Conservation (phyloP, 2,113 vertebrate genomes). For the Genyomyrus donnyi region DNA sequence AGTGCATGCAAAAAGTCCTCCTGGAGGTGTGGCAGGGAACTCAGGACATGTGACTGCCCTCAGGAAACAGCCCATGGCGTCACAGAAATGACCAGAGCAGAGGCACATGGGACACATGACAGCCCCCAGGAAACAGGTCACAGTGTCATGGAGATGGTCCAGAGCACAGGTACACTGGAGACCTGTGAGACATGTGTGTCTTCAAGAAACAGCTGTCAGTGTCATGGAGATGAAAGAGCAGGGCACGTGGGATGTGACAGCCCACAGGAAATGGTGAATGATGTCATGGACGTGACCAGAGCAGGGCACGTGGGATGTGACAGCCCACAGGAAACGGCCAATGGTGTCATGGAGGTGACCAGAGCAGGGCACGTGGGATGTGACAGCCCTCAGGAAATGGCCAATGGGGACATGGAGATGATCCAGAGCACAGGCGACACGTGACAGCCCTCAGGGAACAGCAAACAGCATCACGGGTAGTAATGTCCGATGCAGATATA, state of each 20-base stretch:
- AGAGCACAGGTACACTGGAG: background rate
- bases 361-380: background rate
- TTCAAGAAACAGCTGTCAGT: no score
- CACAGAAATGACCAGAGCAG: background rate
- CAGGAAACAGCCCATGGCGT: background rate
- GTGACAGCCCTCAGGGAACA: background rate
- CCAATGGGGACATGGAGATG: no score
- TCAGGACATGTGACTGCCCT: background rate
- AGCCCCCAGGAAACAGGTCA: background rate
- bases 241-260: no score
- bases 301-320: no score
- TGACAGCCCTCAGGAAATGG: background rate
- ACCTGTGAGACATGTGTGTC: no score
- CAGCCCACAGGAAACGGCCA: no score
- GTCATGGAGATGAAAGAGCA: no score
- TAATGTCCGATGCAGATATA: background rate
- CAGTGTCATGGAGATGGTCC: background rate
- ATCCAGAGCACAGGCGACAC: background rate
- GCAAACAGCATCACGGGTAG: background rate
- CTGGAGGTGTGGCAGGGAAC: background rate
- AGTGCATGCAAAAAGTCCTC: conserved; percentile 41
- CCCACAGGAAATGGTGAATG: no score
- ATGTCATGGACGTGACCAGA: no score
- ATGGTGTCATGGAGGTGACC: no score
- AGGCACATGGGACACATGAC: background rate